Percentiles rank a stretch among this genome's conserved stretches.
Evolutionary conservation across 2,797 vertebrate species (phyloP).

Genomic region (Smutsia temminckii): DNA sequence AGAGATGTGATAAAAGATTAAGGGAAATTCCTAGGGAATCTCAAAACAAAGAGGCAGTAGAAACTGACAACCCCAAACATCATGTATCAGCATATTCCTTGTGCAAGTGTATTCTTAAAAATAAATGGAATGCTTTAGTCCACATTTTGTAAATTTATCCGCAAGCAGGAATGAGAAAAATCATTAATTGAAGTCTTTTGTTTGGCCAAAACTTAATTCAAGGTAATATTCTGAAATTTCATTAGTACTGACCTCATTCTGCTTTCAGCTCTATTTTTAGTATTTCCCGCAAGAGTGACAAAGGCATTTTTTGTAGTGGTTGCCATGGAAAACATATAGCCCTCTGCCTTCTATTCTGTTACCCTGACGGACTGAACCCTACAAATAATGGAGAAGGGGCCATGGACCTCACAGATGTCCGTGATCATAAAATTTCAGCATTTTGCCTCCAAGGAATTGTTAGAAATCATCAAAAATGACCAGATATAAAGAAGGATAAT

Average conservation of each 20-base stretch:
- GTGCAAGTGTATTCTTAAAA: neutral
- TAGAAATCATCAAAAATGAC: constrained; percentile 4
- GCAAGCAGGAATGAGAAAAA: neutral
- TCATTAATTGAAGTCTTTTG: neutral
- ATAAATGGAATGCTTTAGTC: neutral
- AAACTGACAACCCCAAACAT: neutral
- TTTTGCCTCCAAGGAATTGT: constrained; percentile 18
- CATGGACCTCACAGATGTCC: neutral
- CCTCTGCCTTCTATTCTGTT: neutral
- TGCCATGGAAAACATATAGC: neutral
- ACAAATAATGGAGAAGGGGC: neutral
- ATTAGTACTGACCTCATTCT: neutral
- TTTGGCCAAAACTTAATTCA: neutral
- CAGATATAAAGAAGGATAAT: neutral
- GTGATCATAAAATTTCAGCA: neutral
- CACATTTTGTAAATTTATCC: neutral
- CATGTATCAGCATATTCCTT: neutral
- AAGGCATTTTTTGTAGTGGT: neutral
- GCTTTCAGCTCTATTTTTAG: neutral
- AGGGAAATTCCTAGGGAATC: neutral
- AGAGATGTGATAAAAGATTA: neutral
- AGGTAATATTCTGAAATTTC: neutral
- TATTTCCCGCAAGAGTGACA: neutral
- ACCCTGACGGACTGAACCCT: neutral
- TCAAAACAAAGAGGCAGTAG: neutral